A percentile compares a stretch with the other conserved stretches of the same genome.
Conservation (phyloP, 2,113 vertebrate species). For the Phylloscopus whistleri region DNA sequence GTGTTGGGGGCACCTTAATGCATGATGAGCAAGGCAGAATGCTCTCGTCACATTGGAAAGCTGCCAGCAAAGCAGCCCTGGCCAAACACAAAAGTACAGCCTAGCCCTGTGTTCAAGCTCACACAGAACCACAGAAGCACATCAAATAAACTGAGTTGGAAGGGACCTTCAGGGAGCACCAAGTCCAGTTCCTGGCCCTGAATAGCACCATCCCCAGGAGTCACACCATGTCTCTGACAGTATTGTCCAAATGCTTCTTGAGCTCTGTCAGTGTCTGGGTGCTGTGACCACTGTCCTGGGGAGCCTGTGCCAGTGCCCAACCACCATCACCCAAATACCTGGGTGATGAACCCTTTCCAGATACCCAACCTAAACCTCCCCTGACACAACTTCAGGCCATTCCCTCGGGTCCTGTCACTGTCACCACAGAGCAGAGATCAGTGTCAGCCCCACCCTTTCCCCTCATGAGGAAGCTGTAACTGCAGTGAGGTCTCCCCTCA, state of each 20-base stretch:
- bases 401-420: too few species aligned
- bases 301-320: background rate
- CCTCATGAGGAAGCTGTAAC: background rate
- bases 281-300: background rate
- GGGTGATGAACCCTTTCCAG: fast-evolving
- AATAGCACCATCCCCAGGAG: background rate
- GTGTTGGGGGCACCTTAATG: background rate
- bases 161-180: background rate
- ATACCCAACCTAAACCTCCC: background rate
- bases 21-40: background rate
- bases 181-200: too few species aligned
- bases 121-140: background rate
- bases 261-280: background rate
- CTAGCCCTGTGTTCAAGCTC: fast-evolving
- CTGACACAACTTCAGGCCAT: too few species aligned
- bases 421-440: background rate
- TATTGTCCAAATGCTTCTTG: background rate
- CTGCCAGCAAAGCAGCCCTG: fast-evolving
- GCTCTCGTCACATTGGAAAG: fast-evolving
- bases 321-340: too few species aligned
- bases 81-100: background rate
- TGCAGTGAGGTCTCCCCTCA: background rate
- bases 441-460: background rate
- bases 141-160: background rate
- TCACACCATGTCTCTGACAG: background rate